Evolutionary conservation across 2,797 vertebrate species (phyloP).

Genomic region (Enteromius viviparus): DNA sequence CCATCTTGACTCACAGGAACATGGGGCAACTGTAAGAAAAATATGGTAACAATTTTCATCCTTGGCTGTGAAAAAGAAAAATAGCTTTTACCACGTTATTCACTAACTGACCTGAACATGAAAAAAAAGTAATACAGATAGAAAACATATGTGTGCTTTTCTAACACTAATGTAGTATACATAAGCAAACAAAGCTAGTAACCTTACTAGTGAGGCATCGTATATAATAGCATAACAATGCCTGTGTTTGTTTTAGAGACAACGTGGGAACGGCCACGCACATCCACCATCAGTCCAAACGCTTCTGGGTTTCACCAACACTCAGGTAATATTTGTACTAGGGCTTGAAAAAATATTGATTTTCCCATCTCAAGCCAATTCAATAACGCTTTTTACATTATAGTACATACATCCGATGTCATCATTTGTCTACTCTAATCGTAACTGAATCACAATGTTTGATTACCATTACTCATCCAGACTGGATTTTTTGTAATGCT

Average conservation of each 20-base stretch:
- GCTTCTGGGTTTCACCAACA: background rate
- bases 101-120: background rate
- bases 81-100: conserved; percentile 4
- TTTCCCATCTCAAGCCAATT: background rate
- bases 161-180: background rate
- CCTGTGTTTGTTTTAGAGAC: conserved; percentile 51
- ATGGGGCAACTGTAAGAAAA: conserved; percentile 25
- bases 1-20: conserved; percentile 13
- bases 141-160: background rate
- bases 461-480: background rate
- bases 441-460: conserved; percentile 5
- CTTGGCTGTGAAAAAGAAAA: conserved; percentile 17
- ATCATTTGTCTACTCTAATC: background rate
- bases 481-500: background rate
- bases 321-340: conserved; percentile 43
- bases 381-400: background rate
- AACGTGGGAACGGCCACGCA: conserved; percentile 40
- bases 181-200: conserved; percentile 2
- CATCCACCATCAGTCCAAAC: conserved; percentile 9
- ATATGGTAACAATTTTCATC: conserved; percentile 18
- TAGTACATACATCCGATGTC: background rate
- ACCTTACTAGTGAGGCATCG: background rate
- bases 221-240: background rate
- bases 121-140: background rate
- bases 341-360: background rate